phyloP scores from a whole-genome alignment of 2,888 invertebrate species.

The Encarsia formosa region DNA sequence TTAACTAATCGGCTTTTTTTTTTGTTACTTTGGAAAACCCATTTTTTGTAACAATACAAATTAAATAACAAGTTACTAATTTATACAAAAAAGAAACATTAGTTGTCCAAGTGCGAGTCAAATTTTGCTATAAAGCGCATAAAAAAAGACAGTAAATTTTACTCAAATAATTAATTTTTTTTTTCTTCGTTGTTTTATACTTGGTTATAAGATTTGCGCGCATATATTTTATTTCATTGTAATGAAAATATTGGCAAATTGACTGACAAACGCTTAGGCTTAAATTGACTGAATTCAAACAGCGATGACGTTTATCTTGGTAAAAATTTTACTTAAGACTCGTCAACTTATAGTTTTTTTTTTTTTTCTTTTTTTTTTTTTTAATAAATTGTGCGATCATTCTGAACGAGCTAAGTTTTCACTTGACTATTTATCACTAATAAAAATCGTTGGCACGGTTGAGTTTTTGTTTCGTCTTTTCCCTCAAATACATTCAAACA shows the following conservation, averaged over 20 bases:
- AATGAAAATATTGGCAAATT: slow-evolving; percentile 21
- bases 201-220: neutral
- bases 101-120: no score
- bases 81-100: no score
- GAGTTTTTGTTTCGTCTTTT: neutral
- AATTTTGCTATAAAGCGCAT: no score
- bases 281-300: slow-evolving; percentile 24
- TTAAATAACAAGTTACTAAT: no score
- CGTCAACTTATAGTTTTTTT: no score
- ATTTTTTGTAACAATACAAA: neutral
- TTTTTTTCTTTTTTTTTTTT: no score
- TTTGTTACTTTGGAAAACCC: neutral
- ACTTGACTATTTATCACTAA: slow-evolving; percentile 18
- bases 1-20: neutral
- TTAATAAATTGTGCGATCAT: no score
- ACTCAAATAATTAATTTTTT: neutral
- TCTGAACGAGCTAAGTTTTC: no score
- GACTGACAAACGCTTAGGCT: slow-evolving; percentile 24
- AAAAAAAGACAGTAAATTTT: no score
- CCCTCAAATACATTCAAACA: no score
- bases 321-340: no score
- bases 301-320: no score
- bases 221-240: neutral
- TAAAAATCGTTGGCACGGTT: slow-evolving; percentile 23
- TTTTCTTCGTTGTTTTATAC: neutral